These are phyloP conservation scores for Bombus superbus DNA, from an alignment of 1,140 invertebrate species.

Conservation along the genomic window DNA sequence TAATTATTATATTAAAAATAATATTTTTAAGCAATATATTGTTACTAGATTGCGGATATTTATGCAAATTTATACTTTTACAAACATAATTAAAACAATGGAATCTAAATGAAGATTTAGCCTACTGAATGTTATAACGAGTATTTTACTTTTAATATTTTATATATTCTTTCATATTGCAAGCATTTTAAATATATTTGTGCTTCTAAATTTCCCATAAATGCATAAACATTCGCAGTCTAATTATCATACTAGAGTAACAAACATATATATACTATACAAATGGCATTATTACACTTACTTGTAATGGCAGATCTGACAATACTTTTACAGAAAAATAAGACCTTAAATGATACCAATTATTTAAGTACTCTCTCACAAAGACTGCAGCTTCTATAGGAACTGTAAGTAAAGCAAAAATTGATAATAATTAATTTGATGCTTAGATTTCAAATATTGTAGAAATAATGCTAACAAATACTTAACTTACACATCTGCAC, in stretches of 20 bases:
- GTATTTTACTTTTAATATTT: neutral
- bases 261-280: neutral
- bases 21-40: too few relatives aligned
- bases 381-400: constrained; percentile 93
- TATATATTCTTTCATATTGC: neutral
- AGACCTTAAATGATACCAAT: constrained; percentile 93
- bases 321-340: constrained; percentile 94
- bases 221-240: neutral
- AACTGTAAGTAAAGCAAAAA: constrained; percentile 84
- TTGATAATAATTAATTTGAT: neutral
- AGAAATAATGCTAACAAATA: neutral
- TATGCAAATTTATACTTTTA: neutral
- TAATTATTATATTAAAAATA: neutral
- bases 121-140: too few relatives aligned
- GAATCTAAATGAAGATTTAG: neutral
- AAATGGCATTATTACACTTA: constrained; percentile 74
- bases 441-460: neutral
- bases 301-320: constrained; percentile 93
- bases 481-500: constrained; percentile 91
- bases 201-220: neutral
- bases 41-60: neutral
- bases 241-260: neutral
- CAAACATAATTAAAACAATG: too few relatives aligned
- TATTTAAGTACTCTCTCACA: constrained; percentile 93
- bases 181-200: neutral